These are phyloP conservation scores for Therioaphis trifolii DNA, from an alignment of 2,888 invertebrate genomes.

Conservation along the genomic window DNA sequence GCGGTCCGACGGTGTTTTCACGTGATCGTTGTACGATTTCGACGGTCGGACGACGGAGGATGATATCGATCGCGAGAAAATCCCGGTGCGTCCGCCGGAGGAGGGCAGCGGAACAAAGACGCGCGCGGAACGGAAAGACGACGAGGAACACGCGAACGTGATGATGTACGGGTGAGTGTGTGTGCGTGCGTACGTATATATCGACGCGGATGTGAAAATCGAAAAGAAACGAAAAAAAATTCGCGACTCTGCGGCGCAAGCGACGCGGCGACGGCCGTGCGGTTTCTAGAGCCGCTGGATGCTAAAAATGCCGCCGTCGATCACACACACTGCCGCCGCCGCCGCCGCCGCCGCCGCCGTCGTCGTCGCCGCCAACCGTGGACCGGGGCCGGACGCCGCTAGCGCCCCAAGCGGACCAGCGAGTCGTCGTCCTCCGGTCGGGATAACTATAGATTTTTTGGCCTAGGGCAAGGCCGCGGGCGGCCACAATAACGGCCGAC, in stretches of 20 bases:
- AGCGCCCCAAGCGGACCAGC: constrained; percentile 44
- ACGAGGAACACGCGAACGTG: background rate
- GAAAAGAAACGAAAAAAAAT: background rate
- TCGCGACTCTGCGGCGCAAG: constrained; percentile 19
- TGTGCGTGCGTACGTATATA: too few relatives aligned
- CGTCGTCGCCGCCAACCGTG: constrained; percentile 16
- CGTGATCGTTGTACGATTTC: too few relatives aligned
- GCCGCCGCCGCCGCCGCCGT: constrained; percentile 16
- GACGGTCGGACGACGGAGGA: too few relatives aligned
- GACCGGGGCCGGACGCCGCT: background rate
- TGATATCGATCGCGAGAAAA: too few relatives aligned
- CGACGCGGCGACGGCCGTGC: constrained; percentile 59
- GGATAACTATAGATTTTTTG: constrained; percentile 62
- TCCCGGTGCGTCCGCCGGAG: too few relatives aligned
- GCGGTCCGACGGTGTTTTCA: too few relatives aligned
- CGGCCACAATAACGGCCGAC: constrained; percentile 14
- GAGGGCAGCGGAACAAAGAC: background rate
- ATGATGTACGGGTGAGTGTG: too few relatives aligned
- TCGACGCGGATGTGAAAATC: background rate
- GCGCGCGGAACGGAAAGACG: background rate
- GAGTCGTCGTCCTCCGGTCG: background rate
- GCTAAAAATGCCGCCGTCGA: constrained; percentile 54
- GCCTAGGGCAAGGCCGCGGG: constrained; percentile 57
- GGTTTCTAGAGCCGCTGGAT: constrained; percentile 56
- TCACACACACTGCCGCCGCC: constrained; percentile 2